Base-by-base conservation (phyloP, 1,140 invertebrate species). In the Bradynema listronoti region DNA sequence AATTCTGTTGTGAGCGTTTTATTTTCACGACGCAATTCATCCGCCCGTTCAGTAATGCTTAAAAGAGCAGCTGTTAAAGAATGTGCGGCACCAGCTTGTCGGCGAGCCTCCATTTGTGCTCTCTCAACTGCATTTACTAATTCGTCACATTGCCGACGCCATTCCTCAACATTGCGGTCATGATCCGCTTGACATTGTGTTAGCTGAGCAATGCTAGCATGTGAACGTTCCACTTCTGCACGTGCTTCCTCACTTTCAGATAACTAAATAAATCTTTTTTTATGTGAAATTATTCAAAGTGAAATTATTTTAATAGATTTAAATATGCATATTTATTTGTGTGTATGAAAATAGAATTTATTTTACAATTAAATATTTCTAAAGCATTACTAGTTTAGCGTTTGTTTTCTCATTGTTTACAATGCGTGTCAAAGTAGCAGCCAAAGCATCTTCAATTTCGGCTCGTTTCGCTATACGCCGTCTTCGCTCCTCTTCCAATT, bases 121-220 rank as follows among this genome's bases (percentile, higher is more conserved):
- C 73, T 89, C 80, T 98, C 93, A 53, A 97, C 85, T 82, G 97
- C 93, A 69, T 88, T 87, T 68, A 91, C 88, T 62, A 97, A 85
- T 79, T 96, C 92, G 75, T 95, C 90, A 78, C 93, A 90, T 84
- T 96, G 95, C 80, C 91, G 87, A 82, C 96, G 95, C 94, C 93
- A 98, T 87, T 98, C 94, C 65, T 89, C 87, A 79, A 97, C 90
- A 81, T 95, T 96, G 84, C 97, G 92, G 83, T 97, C 96, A 19
- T 29, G 24, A 9, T 46, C 30, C 24, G 34, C 51, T 51, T 69
- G 67, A 42, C 72, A 72, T 46, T 69, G 68, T 29, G 71, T 60
- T 16, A 70, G 42, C 39, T 73, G 70, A 25, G 34, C 33, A 42
- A 69, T 73, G 22, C 54, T 45, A 25, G 52, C 58, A 24, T 56